Conservation (phyloP, 2,797 vertebrate species). For the Darevskia nairensis region DNA sequence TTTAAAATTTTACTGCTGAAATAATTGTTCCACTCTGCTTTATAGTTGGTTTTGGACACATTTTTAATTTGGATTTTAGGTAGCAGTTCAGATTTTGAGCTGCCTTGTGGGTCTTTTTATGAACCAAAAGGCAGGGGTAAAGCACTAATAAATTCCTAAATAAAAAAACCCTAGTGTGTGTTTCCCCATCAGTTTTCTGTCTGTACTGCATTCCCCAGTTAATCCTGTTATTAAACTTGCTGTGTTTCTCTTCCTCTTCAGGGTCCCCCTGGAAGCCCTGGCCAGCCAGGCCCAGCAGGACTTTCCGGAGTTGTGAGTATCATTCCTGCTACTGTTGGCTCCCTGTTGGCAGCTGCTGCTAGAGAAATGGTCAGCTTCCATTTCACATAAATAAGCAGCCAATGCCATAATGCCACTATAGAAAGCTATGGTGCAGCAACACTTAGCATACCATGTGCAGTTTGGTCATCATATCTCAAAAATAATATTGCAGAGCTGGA, state of each 20-base stretch:
- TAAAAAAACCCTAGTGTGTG: background rate
- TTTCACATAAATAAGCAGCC: background rate
- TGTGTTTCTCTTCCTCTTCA: constrained; percentile 55
- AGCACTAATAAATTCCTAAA: background rate
- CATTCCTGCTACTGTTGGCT: background rate
- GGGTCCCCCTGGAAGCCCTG: constrained; percentile 81
- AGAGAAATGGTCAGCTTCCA: background rate
- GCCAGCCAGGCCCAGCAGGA: constrained; percentile 82
- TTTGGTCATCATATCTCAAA: background rate
- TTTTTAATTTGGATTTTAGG: background rate
- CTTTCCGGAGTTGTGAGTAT: constrained; percentile 81
- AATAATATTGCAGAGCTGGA: background rate
- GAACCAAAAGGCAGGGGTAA: background rate
- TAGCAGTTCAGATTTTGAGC: background rate
- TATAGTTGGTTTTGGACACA: background rate
- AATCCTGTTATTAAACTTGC: background rate
- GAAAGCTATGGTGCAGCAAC: background rate
- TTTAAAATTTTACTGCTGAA: background rate
- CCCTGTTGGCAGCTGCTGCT: too few relatives aligned
- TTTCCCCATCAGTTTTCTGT: background rate
- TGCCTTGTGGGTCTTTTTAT: background rate
- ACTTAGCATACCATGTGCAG: background rate
- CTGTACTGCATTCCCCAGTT: background rate
- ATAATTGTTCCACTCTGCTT: background rate
- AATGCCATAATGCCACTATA: background rate